phyloP scores from a whole-genome alignment of 2,113 vertebrate genomes.

The Dipodomys spectabilis region DNA sequence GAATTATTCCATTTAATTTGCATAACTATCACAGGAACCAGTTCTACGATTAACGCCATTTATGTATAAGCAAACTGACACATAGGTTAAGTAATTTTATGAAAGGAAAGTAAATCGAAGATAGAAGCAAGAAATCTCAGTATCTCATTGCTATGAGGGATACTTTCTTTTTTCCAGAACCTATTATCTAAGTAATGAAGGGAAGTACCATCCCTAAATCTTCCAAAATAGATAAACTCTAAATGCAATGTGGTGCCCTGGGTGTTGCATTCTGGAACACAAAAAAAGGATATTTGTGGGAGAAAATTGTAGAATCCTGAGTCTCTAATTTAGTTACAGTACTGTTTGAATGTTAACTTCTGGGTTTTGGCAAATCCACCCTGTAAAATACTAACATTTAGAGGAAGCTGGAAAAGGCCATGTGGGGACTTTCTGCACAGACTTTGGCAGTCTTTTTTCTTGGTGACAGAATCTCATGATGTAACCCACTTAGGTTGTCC shows the following conservation, averaged over 20 bases:
- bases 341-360: neutral
- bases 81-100: neutral
- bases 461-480: too few species aligned
- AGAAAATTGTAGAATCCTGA: neutral
- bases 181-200: neutral
- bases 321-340: neutral
- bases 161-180: slow-evolving; percentile 30
- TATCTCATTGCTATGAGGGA: neutral
- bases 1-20: slow-evolving; percentile 28
- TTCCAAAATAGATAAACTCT: slow-evolving; percentile 37
- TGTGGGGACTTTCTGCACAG: neutral
- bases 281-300: neutral
- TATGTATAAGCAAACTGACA: neutral
- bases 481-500: too few species aligned
- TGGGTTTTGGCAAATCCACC: neutral
- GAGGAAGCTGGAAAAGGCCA: neutral
- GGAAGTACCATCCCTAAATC: neutral
- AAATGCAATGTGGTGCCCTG: neutral
- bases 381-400: neutral
- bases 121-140: neutral
- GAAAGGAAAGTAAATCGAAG: neutral
- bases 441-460: neutral
- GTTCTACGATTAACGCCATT: neutral
- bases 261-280: neutral
- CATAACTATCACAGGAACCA: neutral